These are phyloP conservation scores for Chrysodeixis includens DNA, from an alignment of 2,888 invertebrate genomes.

Conservation along the genomic window DNA sequence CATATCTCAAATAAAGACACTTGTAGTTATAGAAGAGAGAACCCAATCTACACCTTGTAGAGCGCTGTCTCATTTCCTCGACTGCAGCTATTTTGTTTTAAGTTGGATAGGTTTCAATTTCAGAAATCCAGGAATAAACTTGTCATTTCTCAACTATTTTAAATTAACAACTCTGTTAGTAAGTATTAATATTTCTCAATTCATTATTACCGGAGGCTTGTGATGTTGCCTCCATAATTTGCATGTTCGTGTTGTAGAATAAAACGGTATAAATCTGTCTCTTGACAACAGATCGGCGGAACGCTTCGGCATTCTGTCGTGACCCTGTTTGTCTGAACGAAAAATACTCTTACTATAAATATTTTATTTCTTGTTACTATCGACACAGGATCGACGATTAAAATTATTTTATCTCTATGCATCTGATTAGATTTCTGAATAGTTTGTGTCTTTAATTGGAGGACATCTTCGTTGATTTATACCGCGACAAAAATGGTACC, in stretches of 20 bases:
- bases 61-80: too few species aligned
- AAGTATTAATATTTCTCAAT: conserved; percentile 37
- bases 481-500: too few species aligned
- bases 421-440: too few species aligned
- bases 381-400: too few species aligned
- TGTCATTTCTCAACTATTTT: conserved; percentile 18
- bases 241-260: conserved; percentile 49
- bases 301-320: conserved; percentile 9
- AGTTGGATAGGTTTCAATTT: too few species aligned
- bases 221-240: conserved; percentile 32
- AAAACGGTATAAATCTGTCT: conserved; percentile 24
- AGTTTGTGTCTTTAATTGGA: too few species aligned
- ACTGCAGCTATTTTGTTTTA: too few species aligned
- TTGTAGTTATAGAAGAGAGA: too few species aligned
- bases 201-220: conserved; percentile 26
- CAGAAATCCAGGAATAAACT: neutral
- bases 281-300: neutral
- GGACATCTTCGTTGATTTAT: too few species aligned
- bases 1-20: too few species aligned
- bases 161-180: conserved; percentile 23
- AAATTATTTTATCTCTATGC: too few species aligned
- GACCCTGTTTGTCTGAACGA: conserved; percentile 2
- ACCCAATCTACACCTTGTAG: too few species aligned
- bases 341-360: conserved; percentile 13
- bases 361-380: neutral